These are phyloP conservation scores for Speoplatyrhinus poulsoni DNA, from an alignment of 2,113 vertebrate species.

Conservation along the genomic window DNA sequence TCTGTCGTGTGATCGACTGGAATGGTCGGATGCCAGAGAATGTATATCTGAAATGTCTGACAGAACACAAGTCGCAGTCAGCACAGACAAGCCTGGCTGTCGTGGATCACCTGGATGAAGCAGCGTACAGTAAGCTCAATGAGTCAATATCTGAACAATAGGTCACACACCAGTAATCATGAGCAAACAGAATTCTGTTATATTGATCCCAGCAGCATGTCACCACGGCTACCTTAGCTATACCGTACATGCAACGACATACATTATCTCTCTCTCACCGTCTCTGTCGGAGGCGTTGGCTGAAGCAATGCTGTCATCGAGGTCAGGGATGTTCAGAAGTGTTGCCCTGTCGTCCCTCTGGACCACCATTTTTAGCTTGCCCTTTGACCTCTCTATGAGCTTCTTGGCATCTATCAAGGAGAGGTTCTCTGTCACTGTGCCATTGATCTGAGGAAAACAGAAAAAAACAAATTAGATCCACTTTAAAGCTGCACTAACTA, in stretches of 20 bases:
- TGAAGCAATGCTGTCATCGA: constrained; percentile 97
- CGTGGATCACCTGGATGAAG: background rate
- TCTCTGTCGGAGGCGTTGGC: constrained; percentile 97
- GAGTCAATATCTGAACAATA: too few species aligned
- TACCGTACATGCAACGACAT: background rate
- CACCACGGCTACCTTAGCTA: too few species aligned
- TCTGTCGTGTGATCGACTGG: constrained; percentile 93
- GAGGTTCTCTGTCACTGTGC: constrained; percentile 99
- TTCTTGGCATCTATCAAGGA: constrained; percentile 98
- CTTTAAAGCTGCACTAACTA: too few species aligned
- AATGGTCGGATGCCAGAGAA: constrained; percentile 97
- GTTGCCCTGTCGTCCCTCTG: constrained; percentile 95
- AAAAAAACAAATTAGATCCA: constrained; percentile 3
- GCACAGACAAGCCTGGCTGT: background rate
- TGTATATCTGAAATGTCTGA: constrained; percentile 99
- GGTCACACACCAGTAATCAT: too few species aligned
- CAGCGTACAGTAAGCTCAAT: background rate
- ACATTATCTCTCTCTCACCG: constrained; percentile 77
- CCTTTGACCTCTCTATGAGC: constrained; percentile 98
- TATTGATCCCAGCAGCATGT: too few species aligned
- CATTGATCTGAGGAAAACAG: constrained; percentile 87
- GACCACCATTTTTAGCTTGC: constrained; percentile 99
- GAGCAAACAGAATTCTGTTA: too few species aligned
- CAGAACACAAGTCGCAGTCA: constrained; percentile 40
- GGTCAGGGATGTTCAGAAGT: constrained; percentile 92